Base-by-base conservation (phyloP, 2,888 invertebrate genomes). In the Pocota personata region DNA sequence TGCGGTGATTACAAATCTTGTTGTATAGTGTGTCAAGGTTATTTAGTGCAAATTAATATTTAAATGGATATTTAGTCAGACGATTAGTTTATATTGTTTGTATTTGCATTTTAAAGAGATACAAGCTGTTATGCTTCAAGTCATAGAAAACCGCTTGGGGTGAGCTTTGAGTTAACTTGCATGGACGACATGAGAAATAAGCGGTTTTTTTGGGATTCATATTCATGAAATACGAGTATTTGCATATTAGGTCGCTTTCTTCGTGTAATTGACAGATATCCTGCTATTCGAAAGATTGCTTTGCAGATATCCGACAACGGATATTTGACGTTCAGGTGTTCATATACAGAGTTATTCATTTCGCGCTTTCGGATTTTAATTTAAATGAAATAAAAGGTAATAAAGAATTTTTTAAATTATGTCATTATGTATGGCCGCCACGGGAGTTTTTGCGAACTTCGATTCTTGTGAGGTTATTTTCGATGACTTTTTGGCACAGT, bases 1-100 rank as follows among this genome's bases (percentile, higher is more conserved):
- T 64, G n/a, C n/a, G 79, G 62, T 21, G 76, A 69, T 71, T 77
- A 80, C 58, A 66, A 67, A 52, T 67, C 50, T 52, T 60, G 30
- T 73, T 27, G 62, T 50, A 50, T 27, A 48, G 50, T 71, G 69
- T 82, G 76, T 82, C 82, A 82, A 82, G 82, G 82, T 77, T 71
- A 32, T 67, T 75, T 35, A 64, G 62, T 80, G 75, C 75, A 60
- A 80, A 75, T 75, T 69, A 21, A 71, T 71, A 57, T 71, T 69
- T 55, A 43, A 57, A 40, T 57, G 55, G 27, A 19, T 52, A 30
- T 27, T 52, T 55, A 37, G 14, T 10, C n/a, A 5, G 35, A 21
- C 12, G 48, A 30, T 46, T 19, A 21, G 48, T 8, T 21, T 19
- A 21, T 24, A 52, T 6, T 55, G 55, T 37, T n/a, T n/a, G 2